Evolutionary conservation across 2,888 invertebrate genomes (phyloP).

Genomic region (Notodonta dromedarius): DNA sequence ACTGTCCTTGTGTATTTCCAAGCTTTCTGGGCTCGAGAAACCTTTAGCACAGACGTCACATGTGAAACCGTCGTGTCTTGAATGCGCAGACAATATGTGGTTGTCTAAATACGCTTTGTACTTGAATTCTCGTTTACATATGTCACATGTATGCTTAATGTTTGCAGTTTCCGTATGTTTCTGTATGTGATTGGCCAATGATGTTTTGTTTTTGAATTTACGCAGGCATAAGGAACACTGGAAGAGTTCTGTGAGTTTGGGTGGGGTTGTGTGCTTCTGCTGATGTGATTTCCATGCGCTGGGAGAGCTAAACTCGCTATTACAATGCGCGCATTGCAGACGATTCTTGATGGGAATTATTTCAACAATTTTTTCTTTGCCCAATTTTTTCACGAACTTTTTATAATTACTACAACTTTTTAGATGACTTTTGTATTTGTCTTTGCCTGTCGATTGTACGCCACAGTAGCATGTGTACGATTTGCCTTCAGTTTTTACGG

Average conservation of each 20-base stretch:
- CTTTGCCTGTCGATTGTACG: slow-evolving; percentile 26
- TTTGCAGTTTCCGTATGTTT: slow-evolving; percentile 57
- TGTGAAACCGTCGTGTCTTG: slow-evolving; percentile 69
- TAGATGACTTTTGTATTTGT: slow-evolving; percentile 37
- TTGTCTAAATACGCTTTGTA: slow-evolving; percentile 81
- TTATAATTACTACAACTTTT: slow-evolving; percentile 37
- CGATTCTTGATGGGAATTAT: slow-evolving; percentile 22
- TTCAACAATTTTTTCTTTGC: slow-evolving; percentile 18
- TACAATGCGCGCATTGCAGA: slow-evolving; percentile 36
- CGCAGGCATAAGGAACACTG: slow-evolving; percentile 68
- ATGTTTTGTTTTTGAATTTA: slow-evolving; percentile 62
- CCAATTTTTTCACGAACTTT: slow-evolving; percentile 22
- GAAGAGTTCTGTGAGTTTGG: slow-evolving; percentile 30
- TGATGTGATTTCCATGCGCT: slow-evolving; percentile 42
- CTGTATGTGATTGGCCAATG: slow-evolving; percentile 61
- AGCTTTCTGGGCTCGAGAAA: slow-evolving; percentile 68
- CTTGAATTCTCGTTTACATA: slow-evolving; percentile 81
- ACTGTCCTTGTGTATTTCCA: slow-evolving; percentile 73
- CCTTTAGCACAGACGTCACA: slow-evolving; percentile 75
- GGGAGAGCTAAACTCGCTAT: slow-evolving; percentile 36
- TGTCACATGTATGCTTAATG: slow-evolving; percentile 57
- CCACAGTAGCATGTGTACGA: slow-evolving; percentile 34
- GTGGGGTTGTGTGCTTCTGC: slow-evolving; percentile 16
- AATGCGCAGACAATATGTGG: slow-evolving; percentile 76
- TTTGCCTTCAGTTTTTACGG: slow-evolving; percentile 10